Evolutionary conservation across 2,797 vertebrate species (phyloP).

Genomic region (Eulemur albifrons): DNA sequence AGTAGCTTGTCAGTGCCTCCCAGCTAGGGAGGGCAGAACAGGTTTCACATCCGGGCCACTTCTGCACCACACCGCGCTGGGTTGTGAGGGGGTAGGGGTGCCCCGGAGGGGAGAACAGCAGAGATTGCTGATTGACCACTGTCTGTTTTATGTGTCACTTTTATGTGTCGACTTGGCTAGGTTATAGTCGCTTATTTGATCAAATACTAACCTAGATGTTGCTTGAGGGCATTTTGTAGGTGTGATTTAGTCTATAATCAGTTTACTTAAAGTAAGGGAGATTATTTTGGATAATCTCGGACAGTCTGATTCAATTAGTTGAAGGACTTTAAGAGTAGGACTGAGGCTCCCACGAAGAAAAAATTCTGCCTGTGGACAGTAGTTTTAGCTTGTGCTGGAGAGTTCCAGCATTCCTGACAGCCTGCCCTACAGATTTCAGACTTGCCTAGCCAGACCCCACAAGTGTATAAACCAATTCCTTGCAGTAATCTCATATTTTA

Average conservation of each 20-base stretch:
- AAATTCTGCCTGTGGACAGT: not conserved
- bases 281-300: not conserved
- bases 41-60: not conserved
- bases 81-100: too few relatives aligned
- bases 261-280: not conserved
- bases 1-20: not conserved
- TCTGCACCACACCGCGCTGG: not conserved
- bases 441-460: not conserved
- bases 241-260: not conserved
- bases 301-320: not conserved
- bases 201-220: not conserved
- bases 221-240: not conserved
- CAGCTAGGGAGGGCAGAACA: not conserved
- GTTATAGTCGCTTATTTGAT: not conserved
- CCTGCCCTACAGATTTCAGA: too few relatives aligned
- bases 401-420: not conserved
- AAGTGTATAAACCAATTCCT: not conserved
- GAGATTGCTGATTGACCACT: rapidly evolving
- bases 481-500: not conserved
- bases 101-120: not conserved
- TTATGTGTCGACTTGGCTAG: not conserved
- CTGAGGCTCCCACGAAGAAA: not conserved
- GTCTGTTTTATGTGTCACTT: not conserved
- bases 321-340: not conserved
- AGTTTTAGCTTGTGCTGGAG: not conserved